Evolutionary conservation across 2,888 invertebrate genomes (phyloP).

Genomic region (Ferdinandea cuprea): DNA sequence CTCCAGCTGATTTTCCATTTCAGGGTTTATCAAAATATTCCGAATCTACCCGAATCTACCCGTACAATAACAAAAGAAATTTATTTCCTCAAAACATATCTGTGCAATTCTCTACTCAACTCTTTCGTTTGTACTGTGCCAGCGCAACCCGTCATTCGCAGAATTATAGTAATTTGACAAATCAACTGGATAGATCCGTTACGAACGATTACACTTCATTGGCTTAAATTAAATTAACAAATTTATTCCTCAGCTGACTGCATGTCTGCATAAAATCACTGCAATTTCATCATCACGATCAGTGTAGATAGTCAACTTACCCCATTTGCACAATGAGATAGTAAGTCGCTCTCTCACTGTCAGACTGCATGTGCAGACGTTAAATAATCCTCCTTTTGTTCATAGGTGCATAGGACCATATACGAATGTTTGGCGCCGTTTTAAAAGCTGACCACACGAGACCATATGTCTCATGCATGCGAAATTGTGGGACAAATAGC

Average conservation of each 20-base stretch:
- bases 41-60: too few relatives aligned
- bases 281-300: conserved; percentile 22
- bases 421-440: conserved; percentile 11
- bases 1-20: too few relatives aligned
- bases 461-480: conserved; percentile 55
- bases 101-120: conserved; percentile 31
- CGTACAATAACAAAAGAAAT: too few relatives aligned
- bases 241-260: conserved; percentile 6
- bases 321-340: too few relatives aligned
- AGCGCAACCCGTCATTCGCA: conserved; percentile 12
- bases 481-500: conserved; percentile 30
- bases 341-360: conserved; percentile 50
- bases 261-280: conserved; percentile 33
- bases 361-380: conserved; percentile 59
- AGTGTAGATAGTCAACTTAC: too few relatives aligned
- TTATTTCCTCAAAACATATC: too few relatives aligned
- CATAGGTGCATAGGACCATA: conserved; percentile 18
- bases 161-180: conserved; percentile 14
- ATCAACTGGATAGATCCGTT: conserved; percentile 17
- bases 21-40: too few relatives aligned
- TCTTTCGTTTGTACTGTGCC: conserved; percentile 31
- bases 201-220: conserved; percentile 24
- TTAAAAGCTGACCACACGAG: conserved; percentile 25
- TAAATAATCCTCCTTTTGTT: conserved; percentile 53
- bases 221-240: background rate